Evolutionary conservation across 2,888 invertebrate species (phyloP), one percentile per base, ranked within the genome.

Genomic region (Polydrusus cervinus): DNA sequence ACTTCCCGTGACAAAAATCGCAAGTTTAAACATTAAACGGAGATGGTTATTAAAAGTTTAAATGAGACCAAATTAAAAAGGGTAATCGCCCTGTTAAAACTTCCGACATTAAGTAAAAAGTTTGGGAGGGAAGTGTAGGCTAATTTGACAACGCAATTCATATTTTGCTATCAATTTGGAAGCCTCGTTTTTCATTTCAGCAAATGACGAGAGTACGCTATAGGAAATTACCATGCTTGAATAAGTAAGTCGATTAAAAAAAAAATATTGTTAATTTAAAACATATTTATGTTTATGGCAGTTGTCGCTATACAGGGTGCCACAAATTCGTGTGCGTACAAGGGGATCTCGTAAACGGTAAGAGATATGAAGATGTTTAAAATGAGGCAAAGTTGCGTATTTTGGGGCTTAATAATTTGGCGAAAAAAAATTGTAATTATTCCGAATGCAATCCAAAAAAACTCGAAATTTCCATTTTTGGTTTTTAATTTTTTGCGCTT

Each of bases 21-120:
- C 74, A 71, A 75, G 66, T 66, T 75, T 71, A 61, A 71, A 71
- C 57, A 71, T 70, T 25, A 71, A 66, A 75, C n/a, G 43, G n/a
- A 11, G 71, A 34, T n/a, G 57, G 74, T 30, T 65, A 53, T 74
- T 74, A 69, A 67, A 71, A 71, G 49, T 75, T 75, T 75, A 75
- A 75, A 71, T 66, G 75, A 65, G 61, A n/a, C 71, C 18, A 71
- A 75, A 71, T 75, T 71, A 75, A 75, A 75, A 75, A 75, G 67
- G 65, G 70, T 69, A 60, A 65, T 66, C 64, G 49, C 30, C 34
- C 38, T 45, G 25, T 30, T 57, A 55, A 72, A 66, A 66, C 62
- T 57, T 57, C 30, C 30, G 71, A 57, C 71, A 47, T 64, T 61
- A n/a, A 45, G 25, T 60, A 40, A 53, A 40, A 68, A 61, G 51